Evolutionary conservation across 2,113 vertebrate genomes (phyloP).

Genomic region (Trematomus loennbergii): DNA sequence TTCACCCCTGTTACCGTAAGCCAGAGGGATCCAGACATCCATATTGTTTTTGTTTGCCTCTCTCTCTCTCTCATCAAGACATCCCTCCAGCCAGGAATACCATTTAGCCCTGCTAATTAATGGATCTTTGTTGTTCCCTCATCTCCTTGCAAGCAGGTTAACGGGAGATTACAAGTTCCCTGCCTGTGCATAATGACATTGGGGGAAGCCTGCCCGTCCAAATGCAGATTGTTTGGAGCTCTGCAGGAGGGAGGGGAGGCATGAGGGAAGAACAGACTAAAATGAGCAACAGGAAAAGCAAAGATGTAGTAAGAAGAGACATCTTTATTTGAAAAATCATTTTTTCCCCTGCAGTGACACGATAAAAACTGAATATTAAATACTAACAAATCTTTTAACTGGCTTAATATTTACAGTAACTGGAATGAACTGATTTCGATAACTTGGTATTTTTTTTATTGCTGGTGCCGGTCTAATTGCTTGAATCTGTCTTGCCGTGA

Average conservation of each 20-base stretch:
- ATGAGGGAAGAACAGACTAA: constrained; percentile 29
- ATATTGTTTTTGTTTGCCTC: constrained; percentile 23
- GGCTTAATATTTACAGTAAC: not conserved
- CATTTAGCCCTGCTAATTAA: constrained; percentile 76
- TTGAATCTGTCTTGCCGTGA: not conserved
- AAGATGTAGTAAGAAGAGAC: constrained; percentile 14
- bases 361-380: not conserved
- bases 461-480: too few species aligned
- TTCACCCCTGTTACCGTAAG: constrained; percentile 23
- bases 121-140: constrained; percentile 73
- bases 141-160: constrained; percentile 72
- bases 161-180: constrained; percentile 77
- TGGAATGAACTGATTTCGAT: not conserved
- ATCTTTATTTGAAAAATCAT: not conserved
- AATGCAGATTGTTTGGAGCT: constrained; percentile 57
- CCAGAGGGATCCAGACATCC: constrained; percentile 22
- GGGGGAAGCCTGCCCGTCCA: constrained; percentile 52
- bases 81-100: constrained; percentile 61
- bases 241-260: constrained; percentile 16
- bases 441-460: not conserved
- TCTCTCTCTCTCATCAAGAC: constrained; percentile 36
- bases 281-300: constrained; percentile 13
- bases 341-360: not conserved
- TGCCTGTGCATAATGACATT: constrained; percentile 64
- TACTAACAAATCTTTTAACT: not conserved